phyloP scores from a whole-genome alignment of 2,113 vertebrate genomes.

The Apeltes quadracus region DNA sequence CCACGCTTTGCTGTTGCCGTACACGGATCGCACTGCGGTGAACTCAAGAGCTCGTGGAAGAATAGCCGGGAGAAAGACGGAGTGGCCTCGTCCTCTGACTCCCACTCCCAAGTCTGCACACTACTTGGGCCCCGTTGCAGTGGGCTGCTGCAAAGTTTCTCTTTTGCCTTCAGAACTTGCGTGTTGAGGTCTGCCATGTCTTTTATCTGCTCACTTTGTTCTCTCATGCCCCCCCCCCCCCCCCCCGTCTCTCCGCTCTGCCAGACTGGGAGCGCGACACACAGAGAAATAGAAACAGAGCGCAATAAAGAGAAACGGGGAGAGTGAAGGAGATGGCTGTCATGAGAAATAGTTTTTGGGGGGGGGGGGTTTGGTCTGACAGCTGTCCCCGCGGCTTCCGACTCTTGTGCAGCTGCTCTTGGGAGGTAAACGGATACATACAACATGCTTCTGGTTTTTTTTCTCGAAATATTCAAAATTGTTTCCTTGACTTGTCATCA shows the following conservation, averaged over 20 bases:
- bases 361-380: background rate
- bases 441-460: background rate
- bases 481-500: background rate
- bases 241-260: slow-evolving; percentile 12
- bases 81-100: slow-evolving; percentile 12
- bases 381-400: slow-evolving; percentile 11
- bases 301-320: slow-evolving; percentile 38
- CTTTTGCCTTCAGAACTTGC: slow-evolving; percentile 45
- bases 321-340: slow-evolving; percentile 25
- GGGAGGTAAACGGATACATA: background rate
- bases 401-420: background rate
- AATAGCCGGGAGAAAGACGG: slow-evolving; percentile 25
- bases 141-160: slow-evolving; percentile 49
- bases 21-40: slow-evolving; percentile 16
- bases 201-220: slow-evolving; percentile 69
- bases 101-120: slow-evolving; percentile 34
- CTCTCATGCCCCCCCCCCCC: slow-evolving; percentile 23
- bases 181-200: slow-evolving; percentile 49
- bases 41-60: slow-evolving; percentile 35
- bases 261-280: slow-evolving; percentile 41
- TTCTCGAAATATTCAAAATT: background rate
- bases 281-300: slow-evolving; percentile 40
- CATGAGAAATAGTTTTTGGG: slow-evolving; percentile 20
- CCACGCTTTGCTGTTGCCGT: slow-evolving; percentile 25
- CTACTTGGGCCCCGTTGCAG: slow-evolving; percentile 40